phyloP scores from a whole-genome alignment of 35 echinoderm and acorn worm genomes.

The Apostichopus californicus region DNA sequence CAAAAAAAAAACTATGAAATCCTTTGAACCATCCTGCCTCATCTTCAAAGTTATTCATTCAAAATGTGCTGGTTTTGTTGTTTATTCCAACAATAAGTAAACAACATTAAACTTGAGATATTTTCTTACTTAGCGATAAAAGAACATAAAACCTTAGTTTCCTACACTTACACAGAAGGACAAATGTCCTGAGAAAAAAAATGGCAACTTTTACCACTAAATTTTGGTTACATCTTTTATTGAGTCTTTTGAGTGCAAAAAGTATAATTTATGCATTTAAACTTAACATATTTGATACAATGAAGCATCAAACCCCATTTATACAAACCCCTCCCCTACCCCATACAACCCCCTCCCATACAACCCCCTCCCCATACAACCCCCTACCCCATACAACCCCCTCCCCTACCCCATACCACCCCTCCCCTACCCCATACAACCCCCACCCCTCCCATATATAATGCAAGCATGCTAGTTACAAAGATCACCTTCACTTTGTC shows the following conservation, averaged over 20 bases:
- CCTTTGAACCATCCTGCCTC: too few relatives aligned
- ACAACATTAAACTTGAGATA: too few relatives aligned
- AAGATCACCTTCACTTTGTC: too few relatives aligned
- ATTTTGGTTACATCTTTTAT: not conserved
- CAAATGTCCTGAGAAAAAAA: not conserved
- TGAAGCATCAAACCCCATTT: not conserved
- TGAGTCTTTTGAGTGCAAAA: not conserved
- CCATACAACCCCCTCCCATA: not conserved
- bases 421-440: not conserved
- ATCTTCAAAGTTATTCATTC: too few relatives aligned
- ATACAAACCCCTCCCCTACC: not conserved
- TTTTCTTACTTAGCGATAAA: too few relatives aligned
- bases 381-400: not conserved
- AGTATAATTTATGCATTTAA: not conserved
- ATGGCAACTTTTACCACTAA: not conserved
- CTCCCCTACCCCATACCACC: not conserved
- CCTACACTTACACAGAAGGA: not conserved
- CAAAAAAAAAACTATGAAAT: too few relatives aligned
- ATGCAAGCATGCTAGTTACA: too few relatives aligned
- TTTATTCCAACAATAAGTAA: too few relatives aligned
- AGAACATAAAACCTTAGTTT: too few relatives aligned
- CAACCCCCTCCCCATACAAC: not conserved
- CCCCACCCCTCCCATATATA: not conserved
- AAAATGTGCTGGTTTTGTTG: too few relatives aligned
- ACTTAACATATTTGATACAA: not conserved